phyloP scores from a whole-genome alignment of 2,888 invertebrate species.

The Epicampocera succincta region DNA sequence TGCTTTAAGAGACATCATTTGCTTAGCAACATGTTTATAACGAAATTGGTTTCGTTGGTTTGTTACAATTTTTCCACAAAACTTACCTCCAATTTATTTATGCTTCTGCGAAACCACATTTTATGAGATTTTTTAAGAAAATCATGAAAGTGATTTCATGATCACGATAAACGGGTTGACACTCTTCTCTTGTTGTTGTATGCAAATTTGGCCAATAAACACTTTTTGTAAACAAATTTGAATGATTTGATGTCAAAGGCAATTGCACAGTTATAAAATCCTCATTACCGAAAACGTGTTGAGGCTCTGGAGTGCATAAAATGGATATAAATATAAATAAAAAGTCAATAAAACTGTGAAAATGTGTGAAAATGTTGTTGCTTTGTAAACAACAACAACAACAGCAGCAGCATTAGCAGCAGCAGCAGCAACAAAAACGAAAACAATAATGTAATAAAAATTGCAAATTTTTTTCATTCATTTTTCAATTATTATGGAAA shows the following conservation, averaged over 20 bases:
- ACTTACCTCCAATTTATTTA: slow-evolving; percentile 54
- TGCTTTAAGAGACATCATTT: no score
- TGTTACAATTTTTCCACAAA: background rate
- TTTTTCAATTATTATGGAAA: slow-evolving; percentile 66
- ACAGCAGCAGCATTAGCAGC: no score
- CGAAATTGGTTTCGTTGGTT: no score
- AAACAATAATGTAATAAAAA: slow-evolving; percentile 40
- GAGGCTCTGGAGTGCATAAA: slow-evolving; percentile 27
- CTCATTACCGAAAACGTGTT: slow-evolving; percentile 42
- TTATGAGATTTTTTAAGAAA: slow-evolving; percentile 32
- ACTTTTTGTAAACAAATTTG: background rate
- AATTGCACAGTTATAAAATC: slow-evolving; percentile 42
- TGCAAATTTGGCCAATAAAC: slow-evolving; percentile 54
- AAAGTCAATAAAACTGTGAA: slow-evolving; percentile 38
- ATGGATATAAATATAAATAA: background rate
- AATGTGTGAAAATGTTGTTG: slow-evolving; percentile 28
- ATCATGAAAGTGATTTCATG: slow-evolving; percentile 30
- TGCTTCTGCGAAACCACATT: slow-evolving; percentile 48
- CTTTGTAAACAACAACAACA: background rate
- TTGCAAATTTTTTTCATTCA: slow-evolving; percentile 1
- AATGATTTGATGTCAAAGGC: slow-evolving; percentile 6
- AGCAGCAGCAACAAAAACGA: no score
- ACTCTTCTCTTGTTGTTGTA: background rate
- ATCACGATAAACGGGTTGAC: slow-evolving; percentile 21
- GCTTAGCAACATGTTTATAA: no score